phyloP scores from a whole-genome alignment of 2,113 vertebrate genomes.

The Benitochromis conjunctus region DNA sequence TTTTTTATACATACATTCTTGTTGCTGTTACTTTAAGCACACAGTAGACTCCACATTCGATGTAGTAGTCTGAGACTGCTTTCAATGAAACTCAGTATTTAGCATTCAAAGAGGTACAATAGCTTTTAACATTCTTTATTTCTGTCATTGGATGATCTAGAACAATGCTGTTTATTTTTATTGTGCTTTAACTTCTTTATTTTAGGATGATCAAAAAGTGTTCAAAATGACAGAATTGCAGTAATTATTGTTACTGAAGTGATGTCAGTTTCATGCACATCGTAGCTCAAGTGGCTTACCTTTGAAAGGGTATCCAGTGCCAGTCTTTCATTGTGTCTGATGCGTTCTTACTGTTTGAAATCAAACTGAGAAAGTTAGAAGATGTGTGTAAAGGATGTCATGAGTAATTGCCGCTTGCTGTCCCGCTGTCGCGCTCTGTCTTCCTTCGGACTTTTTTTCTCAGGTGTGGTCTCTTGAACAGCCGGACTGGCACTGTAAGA shows the following conservation, averaged over 20 bases:
- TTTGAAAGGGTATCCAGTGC: constrained; percentile 76
- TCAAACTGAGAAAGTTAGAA: neutral
- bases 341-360: constrained; percentile 6
- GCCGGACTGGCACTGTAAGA: constrained; percentile 95
- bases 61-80: neutral
- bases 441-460: neutral
- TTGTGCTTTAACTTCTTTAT: neutral
- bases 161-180: neutral
- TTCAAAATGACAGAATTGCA: neutral
- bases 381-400: neutral
- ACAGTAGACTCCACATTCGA: neutral
- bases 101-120: neutral
- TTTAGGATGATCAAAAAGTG: neutral
- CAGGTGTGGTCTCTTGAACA: constrained; percentile 98
- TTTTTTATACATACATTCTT: neutral
- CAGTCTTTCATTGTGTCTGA: constrained; percentile 76
- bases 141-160: neutral
- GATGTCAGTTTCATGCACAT: neutral
- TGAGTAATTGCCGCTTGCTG: neutral
- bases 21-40: neutral
- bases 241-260: neutral
- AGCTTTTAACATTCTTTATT: neutral
- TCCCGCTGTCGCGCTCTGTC: neutral
- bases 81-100: neutral
- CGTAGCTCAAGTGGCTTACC: constrained; percentile 60